Evolutionary conservation across 2,113 vertebrate species (phyloP).

Genomic region (Clupea harengus): DNA sequence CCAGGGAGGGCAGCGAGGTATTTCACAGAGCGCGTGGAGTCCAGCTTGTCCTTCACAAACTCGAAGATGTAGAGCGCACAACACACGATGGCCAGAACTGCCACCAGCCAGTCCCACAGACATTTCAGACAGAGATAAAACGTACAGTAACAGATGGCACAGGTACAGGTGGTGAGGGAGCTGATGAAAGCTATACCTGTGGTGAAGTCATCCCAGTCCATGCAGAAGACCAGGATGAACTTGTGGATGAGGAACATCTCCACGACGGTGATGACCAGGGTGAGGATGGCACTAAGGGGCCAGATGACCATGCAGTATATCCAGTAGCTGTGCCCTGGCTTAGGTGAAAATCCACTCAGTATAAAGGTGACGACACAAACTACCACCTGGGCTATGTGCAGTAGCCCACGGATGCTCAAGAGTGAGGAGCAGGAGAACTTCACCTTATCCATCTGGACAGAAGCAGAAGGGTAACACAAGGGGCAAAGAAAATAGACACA

Average conservation of each 20-base stretch:
- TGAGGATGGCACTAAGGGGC: constrained; percentile 75
- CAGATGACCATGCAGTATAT: constrained; percentile 80
- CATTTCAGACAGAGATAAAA: constrained; percentile 57
- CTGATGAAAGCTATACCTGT: constrained; percentile 80
- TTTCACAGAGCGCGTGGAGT: constrained; percentile 64
- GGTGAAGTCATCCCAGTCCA: constrained; percentile 82
- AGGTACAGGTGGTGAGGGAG: constrained; percentile 72
- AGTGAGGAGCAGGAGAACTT: constrained; percentile 51
- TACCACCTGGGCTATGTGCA: constrained; percentile 63
- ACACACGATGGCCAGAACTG: constrained; percentile 65
- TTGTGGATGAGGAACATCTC: constrained; percentile 71
- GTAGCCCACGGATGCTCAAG: constrained; percentile 41
- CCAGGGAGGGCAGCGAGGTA: constrained; percentile 78
- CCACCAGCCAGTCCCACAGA: constrained; percentile 63
- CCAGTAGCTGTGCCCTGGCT: constrained; percentile 56
- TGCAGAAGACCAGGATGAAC: constrained; percentile 65
- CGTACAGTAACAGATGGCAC: constrained; percentile 71
- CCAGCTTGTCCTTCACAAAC: constrained; percentile 70
- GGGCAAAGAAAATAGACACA: neutral
- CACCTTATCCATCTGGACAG: constrained; percentile 19
- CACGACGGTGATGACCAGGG: constrained; percentile 72
- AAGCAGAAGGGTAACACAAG: neutral
- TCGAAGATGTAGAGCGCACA: constrained; percentile 69
- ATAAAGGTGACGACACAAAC: constrained; percentile 56
- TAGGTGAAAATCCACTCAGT: constrained; percentile 46